These are phyloP conservation scores for Blomia tropicalis DNA, from an alignment of 2,888 invertebrate genomes.

Conservation along the genomic window DNA sequence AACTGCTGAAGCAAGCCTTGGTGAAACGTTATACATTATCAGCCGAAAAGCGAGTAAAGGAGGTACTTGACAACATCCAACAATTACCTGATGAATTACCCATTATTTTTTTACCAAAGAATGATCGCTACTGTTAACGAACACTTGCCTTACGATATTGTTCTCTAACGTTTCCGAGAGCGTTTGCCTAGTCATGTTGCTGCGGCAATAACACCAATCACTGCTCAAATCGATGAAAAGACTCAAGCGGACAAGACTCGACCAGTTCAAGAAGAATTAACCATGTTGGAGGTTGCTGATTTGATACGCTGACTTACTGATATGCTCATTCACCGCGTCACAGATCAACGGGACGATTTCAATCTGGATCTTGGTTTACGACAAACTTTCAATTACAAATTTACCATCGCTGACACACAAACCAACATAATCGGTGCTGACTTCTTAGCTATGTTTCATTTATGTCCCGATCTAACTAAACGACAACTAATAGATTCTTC, in stretches of 20 bases:
- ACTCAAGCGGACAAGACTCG: neutral
- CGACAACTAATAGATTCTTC: too few species aligned
- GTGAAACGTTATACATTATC: too few species aligned
- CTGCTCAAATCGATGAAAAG: neutral
- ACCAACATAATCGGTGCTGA: too few species aligned
- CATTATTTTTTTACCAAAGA: neutral
- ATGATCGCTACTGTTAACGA: neutral
- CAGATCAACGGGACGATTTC: neutral
- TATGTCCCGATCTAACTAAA: too few species aligned
- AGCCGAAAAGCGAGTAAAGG: neutral
- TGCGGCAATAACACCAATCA: neutral
- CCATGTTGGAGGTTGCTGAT: neutral
- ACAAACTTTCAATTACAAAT: too few species aligned
- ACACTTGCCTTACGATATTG: neutral
- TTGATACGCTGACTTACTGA: too few species aligned
- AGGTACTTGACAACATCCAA: neutral
- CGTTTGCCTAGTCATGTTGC: neutral
- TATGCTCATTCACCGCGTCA: too few species aligned
- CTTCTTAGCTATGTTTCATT: too few species aligned
- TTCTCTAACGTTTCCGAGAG: neutral
- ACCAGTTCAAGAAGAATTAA: neutral
- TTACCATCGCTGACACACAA: too few species aligned
- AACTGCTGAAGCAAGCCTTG: too few species aligned
- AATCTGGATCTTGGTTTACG: too few species aligned
- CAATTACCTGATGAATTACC: neutral